Evolutionary conservation across 2,113 vertebrate genomes (phyloP).

Genomic region (Salminus brasiliensis): DNA sequence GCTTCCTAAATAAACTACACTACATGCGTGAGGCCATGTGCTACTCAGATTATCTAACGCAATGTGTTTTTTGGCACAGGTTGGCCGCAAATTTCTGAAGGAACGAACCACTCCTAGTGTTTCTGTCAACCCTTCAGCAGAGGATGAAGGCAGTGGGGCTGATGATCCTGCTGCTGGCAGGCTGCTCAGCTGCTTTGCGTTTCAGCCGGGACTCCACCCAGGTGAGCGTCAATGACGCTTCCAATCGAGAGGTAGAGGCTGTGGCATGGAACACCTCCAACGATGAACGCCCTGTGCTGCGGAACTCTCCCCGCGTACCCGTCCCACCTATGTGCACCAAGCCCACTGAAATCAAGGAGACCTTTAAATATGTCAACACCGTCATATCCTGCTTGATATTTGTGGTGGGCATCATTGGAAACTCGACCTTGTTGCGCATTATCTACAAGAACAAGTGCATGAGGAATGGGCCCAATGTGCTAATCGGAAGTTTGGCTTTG

Average conservation of each 20-base stretch:
- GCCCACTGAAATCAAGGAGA: constrained; percentile 80
- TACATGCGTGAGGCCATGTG: neutral
- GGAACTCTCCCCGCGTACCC: constrained; percentile 42
- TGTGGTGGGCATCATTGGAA: constrained; percentile 87
- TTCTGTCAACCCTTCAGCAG: neutral
- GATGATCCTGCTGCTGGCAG: constrained; percentile 62
- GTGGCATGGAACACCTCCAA: constrained; percentile 53
- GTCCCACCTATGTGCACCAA: constrained; percentile 78
- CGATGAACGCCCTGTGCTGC: constrained; percentile 22
- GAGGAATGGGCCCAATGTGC: constrained; percentile 89
- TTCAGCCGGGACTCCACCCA: constrained; percentile 62
- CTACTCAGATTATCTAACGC: neutral
- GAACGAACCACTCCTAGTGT: neutral
- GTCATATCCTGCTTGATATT: constrained; percentile 88
- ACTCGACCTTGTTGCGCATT: constrained; percentile 87
- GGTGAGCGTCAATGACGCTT: constrained; percentile 1
- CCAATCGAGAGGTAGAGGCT: neutral
- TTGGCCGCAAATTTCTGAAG: neutral
- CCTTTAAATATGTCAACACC: constrained; percentile 90
- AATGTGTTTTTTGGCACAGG: constrained; percentile 8
- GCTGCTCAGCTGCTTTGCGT: constrained; percentile 55
- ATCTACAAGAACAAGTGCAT: constrained; percentile 95
- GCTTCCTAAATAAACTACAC: neutral
- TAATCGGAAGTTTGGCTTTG: constrained; percentile 88
- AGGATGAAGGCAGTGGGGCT: constrained; percentile 67